Percentiles rank a stretch among this genome's conserved stretches.
Conservation (phyloP, 2,888 invertebrate genomes). For the Troglohyphantes excavatus region DNA sequence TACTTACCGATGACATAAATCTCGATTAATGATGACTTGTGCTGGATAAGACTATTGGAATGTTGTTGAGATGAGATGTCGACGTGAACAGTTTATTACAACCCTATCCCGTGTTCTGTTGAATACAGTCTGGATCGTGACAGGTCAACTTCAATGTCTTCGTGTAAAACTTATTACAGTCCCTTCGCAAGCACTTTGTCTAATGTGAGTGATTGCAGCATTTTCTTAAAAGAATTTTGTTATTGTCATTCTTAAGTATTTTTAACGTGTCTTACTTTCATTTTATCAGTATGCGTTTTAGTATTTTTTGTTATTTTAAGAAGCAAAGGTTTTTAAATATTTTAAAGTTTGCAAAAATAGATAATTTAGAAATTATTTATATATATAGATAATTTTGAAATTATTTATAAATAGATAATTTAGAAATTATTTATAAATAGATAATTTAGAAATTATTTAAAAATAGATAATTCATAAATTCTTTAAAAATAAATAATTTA, state of each 20-base stretch:
- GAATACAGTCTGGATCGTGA: slow-evolving; percentile 25
- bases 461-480: too few relatives aligned
- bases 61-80: slow-evolving; percentile 39
- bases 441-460: too few relatives aligned
- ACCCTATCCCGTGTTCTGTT: slow-evolving; percentile 48
- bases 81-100: slow-evolving; percentile 50
- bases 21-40: slow-evolving; percentile 58
- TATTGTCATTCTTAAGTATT: too few relatives aligned
- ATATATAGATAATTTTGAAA: not conserved
- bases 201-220: slow-evolving; percentile 46
- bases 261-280: not conserved
- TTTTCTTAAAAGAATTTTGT: slow-evolving; percentile 1
- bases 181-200: slow-evolving; percentile 29
- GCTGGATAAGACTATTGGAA: slow-evolving; percentile 45
- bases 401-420: not conserved
- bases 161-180: slow-evolving; percentile 34
- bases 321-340: not conserved
- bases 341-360: not conserved
- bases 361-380: not conserved
- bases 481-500: too few relatives aligned
- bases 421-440: too few relatives aligned
- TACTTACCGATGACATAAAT: slow-evolving; percentile 7
- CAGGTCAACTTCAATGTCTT: slow-evolving; percentile 15
- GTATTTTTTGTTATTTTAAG: not conserved
- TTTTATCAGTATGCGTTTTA: not conserved